Conservation (phyloP, 2,888 invertebrate species). For the Nephrotoma guestfalica region DNA sequence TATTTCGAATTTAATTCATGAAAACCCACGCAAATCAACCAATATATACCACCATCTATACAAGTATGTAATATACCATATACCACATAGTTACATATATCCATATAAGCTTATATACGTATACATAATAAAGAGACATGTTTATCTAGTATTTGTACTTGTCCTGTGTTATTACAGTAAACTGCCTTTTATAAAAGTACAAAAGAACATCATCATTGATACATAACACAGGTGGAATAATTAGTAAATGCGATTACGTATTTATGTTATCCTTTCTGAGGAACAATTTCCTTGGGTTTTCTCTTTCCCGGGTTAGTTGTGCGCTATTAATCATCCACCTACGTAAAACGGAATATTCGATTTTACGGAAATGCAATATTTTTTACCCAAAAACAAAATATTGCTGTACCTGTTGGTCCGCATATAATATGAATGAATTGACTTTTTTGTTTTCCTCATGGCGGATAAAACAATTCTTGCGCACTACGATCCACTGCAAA, state of each 20-base stretch:
- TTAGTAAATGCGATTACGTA: not conserved
- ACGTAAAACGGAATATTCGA: not conserved
- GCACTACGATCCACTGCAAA: not conserved
- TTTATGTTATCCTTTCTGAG: not conserved
- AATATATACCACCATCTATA: not conserved
- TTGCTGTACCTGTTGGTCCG: not conserved
- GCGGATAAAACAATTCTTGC: not conserved
- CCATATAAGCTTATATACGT: not conserved
- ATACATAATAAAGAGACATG: not conserved
- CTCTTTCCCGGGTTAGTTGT: not conserved
- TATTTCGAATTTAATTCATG: not conserved
- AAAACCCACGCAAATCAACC: not conserved
- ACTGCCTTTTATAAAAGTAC: too few relatives aligned
- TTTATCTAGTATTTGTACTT: not conserved
- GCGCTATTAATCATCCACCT: not conserved
- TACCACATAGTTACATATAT: not conserved
- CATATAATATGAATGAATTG: not conserved
- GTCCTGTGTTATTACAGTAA: not conserved
- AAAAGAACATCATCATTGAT: not conserved
- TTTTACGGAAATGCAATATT: not conserved
- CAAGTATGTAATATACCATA: not conserved
- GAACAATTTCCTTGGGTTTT: not conserved
- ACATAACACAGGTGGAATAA: not conserved
- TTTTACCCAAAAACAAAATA: not conserved
- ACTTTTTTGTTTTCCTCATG: not conserved